Conservation (phyloP, 2,797 vertebrate genomes). For the Sus cebifrons region DNA sequence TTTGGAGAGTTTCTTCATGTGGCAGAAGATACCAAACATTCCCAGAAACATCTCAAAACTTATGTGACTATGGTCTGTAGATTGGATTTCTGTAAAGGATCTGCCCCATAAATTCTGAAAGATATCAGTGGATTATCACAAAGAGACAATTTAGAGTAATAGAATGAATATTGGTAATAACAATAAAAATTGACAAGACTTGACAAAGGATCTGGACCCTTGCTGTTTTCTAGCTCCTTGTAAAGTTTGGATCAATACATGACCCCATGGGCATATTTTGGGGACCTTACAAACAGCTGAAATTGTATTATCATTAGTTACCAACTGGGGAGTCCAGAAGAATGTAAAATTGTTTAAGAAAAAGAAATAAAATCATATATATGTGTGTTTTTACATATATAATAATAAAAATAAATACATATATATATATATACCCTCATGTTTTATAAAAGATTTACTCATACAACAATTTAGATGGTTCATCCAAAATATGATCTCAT, state of each 20-base stretch:
- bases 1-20: not conserved
- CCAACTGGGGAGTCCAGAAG: not conserved
- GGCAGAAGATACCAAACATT: not conserved
- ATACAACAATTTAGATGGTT: not conserved
- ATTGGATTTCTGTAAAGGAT: not conserved
- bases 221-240: not conserved
- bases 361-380: not conserved
- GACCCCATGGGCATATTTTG: not conserved
- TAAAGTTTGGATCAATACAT: not conserved
- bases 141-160: not conserved
- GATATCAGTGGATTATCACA: not conserved
- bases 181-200: not conserved
- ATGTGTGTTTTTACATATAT: too few species aligned
- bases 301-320: not conserved
- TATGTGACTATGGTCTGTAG: not conserved
- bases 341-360: not conserved
- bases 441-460: not conserved
- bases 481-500: not conserved
- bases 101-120: not conserved
- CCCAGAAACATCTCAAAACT: not conserved
- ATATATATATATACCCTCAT: not conserved
- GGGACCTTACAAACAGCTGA: not conserved
- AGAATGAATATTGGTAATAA: not conserved
- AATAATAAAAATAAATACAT: too few species aligned
- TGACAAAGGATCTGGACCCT: not conserved